Conservation (phyloP, 2,888 invertebrate genomes). For the Osmoderma eremita region DNA sequence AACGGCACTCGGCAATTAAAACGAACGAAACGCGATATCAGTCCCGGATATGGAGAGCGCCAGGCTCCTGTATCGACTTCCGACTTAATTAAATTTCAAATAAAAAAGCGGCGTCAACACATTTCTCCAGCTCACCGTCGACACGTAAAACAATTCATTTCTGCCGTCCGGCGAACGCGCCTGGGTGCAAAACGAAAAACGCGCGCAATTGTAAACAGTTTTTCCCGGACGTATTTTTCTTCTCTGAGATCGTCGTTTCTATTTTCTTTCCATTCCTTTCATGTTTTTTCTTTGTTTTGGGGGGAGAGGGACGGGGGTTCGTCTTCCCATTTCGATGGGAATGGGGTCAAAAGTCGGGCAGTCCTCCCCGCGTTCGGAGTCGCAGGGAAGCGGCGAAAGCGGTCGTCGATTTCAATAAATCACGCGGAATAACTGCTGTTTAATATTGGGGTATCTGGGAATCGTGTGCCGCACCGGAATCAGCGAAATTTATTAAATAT, state of each 20-base stretch:
- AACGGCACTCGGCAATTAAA: no score
- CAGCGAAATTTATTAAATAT: slow-evolving; percentile 36
- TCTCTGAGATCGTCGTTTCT: neutral
- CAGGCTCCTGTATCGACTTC: no score
- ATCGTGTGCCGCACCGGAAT: slow-evolving; percentile 13
- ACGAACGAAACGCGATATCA: no score
- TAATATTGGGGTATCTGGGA: slow-evolving; percentile 22
- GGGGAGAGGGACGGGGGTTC: no score
- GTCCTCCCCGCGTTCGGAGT: no score
- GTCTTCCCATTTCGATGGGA: neutral
- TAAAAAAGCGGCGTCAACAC: neutral
- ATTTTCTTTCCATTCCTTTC: neutral
- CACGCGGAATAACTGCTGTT: slow-evolving; percentile 27
- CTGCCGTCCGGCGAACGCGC: neutral
- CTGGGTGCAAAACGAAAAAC: neutral
- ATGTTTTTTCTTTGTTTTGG: slow-evolving; percentile 42
- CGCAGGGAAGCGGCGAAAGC: neutral
- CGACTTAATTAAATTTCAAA: neutral
- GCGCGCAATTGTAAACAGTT: neutral
- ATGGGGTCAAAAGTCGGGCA: neutral
- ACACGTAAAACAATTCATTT: slow-evolving; percentile 6
- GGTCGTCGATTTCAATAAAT: slow-evolving; percentile 17
- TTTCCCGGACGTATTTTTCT: neutral
- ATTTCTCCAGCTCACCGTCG: neutral
- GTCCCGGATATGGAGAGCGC: no score